Conservation (phyloP, 2,888 invertebrate genomes). For the Lasioglossum morio region DNA sequence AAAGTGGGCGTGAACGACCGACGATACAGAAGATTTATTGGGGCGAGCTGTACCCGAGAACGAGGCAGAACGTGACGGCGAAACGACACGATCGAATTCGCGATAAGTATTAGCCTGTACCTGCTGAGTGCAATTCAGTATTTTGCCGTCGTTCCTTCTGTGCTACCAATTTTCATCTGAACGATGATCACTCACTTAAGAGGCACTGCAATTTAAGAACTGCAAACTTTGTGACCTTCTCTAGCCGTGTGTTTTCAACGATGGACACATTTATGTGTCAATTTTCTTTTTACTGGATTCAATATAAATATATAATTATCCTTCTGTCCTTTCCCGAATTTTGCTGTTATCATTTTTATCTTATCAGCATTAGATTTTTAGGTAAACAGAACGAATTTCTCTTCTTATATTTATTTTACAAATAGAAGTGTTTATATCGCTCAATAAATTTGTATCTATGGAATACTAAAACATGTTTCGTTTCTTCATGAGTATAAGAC, state of each 20-base stretch:
- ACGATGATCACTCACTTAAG: neutral
- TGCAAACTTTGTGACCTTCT: neutral
- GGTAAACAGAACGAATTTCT: neutral
- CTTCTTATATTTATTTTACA: neutral
- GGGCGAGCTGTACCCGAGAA: slow-evolving; percentile 54
- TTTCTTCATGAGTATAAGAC: neutral
- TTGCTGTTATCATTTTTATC: neutral
- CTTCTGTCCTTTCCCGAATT: neutral
- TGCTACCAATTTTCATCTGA: neutral
- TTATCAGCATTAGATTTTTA: neutral
- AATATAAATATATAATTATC: no score
- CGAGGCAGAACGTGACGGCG: slow-evolving; percentile 7
- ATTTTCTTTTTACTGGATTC: neutral
- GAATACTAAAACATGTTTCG: neutral
- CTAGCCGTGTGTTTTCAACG: neutral
- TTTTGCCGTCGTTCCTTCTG: neutral
- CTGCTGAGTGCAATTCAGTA: neutral
- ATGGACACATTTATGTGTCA: neutral
- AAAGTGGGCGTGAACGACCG: neutral
- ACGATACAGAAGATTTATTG: slow-evolving; percentile 58
- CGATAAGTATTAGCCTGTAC: slow-evolving; percentile 27
- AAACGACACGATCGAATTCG: slow-evolving; percentile 22
- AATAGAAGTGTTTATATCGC: neutral
- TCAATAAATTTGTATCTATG: neutral
- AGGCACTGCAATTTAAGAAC: neutral